These are phyloP conservation scores for Pollenia amentaria DNA, from an alignment of 2,888 invertebrate species.

Conservation along the genomic window DNA sequence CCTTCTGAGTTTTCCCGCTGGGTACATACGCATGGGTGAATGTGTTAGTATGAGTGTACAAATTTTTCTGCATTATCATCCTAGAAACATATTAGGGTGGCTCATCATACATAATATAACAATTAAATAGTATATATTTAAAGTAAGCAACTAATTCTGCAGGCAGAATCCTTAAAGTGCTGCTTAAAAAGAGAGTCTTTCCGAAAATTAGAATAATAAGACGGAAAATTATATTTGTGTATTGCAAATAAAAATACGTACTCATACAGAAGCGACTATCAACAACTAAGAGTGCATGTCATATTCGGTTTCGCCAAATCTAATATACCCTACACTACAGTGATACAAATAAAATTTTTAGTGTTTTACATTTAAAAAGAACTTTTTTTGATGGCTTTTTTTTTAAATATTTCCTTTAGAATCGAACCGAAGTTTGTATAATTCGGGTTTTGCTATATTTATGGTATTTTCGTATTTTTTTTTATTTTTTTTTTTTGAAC, in stretches of 20 bases:
- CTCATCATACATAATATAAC: not conserved
- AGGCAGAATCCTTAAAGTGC: slow-evolving; percentile 42
- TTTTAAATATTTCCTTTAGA: too few relatives aligned
- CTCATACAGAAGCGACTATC: not conserved
- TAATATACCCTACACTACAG: too few relatives aligned
- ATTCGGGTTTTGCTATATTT: too few relatives aligned
- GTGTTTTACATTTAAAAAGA: too few relatives aligned
- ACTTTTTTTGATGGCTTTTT: too few relatives aligned
- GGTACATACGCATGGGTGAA: not conserved
- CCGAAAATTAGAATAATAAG: not conserved
- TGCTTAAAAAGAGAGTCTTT: slow-evolving; percentile 7
- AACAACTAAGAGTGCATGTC: not conserved
- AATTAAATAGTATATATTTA: not conserved
- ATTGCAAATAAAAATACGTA: not conserved
- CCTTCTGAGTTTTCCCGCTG: too few relatives aligned
- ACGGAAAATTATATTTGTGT: not conserved
- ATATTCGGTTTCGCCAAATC: too few relatives aligned
- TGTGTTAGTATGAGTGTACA: not conserved
- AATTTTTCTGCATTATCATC: not conserved
- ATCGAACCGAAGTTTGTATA: too few relatives aligned
- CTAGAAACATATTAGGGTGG: not conserved
- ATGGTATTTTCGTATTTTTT: too few relatives aligned
- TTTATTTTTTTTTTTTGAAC: too few relatives aligned
- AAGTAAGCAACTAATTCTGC: slow-evolving; percentile 46
- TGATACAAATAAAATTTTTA: too few relatives aligned